Base-by-base conservation (phyloP, 2,888 invertebrate species). In the Hololepta plana region DNA sequence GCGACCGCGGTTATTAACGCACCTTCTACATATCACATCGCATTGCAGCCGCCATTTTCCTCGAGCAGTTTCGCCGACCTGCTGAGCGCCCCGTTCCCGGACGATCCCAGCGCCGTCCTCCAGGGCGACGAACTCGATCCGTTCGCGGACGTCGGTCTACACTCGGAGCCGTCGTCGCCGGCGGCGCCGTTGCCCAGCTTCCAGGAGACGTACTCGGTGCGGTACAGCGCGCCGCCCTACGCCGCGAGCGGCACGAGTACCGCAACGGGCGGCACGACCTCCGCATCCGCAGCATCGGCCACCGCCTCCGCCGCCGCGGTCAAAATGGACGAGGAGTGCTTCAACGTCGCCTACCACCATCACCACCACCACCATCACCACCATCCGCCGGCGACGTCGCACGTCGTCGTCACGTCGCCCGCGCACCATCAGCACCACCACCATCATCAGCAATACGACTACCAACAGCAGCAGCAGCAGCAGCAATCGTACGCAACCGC, bases 261-360 rank as follows among this genome's bases (percentile, higher is more conserved):
- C 24, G 27, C 31, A 3, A 24, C 25, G 3, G 5, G 7, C 13
- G 22, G 22, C 10, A 7, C 22, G 9, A 26, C 24, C 15, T 20
- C 32, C 8, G 8, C 27, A 2, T 7, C 64, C 48, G 69, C 66
- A 51, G 61, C 70, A 49, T 59, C 62, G 20, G 63, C 65, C n/a
- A n/a, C 41, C 9, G 6, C 22, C 6, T 76, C 76, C 46, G 54
- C 47, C 43, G 67, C 67, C 62, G 71, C 40, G 15, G 69, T 79
- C 42, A 82, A 82, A 56, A 81, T 82, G 81, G 82, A 82, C 49
- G 82, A 82, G 45, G 82, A 81, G 42, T 79, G 79, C 47, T 80
- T 73, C 49, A 74, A 75, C 45, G 66, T 70, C 10, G 53, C 48
- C 46, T 12, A 27, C 2, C 33, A 35, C 26, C 22, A n/a, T n/a